Evolutionary conservation across 2,797 vertebrate genomes (phyloP).

Genomic region (Epinephelus awoara): DNA sequence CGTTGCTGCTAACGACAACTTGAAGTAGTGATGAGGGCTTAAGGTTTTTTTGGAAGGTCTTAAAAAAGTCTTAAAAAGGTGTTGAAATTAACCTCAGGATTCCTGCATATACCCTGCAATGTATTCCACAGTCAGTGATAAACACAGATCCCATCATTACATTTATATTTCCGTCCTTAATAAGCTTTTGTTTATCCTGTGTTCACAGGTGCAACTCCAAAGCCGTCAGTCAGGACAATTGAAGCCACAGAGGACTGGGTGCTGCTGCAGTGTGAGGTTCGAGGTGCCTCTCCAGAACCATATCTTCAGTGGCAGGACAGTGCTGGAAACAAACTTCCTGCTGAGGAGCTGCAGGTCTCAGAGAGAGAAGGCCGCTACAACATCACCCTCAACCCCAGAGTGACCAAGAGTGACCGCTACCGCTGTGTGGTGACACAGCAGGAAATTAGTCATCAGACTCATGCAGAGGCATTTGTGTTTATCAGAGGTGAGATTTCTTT

Average conservation of each 20-base stretch:
- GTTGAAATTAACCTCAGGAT: too few species aligned
- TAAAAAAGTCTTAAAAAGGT: too few species aligned
- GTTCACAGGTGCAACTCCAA: background rate
- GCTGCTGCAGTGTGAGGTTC: background rate
- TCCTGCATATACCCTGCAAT: too few species aligned
- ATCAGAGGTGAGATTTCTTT: conserved; percentile 11
- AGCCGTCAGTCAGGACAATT: accelerated
- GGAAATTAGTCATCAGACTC: background rate
- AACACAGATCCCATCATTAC: too few species aligned
- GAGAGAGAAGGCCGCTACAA: background rate
- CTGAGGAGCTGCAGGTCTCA: background rate
- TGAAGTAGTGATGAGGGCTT: too few species aligned
- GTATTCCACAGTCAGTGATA: too few species aligned
- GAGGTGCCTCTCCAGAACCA: background rate
- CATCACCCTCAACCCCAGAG: background rate
- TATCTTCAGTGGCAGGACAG: background rate
- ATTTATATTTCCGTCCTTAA: too few species aligned
- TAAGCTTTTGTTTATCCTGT: background rate
- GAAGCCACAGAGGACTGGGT: too few species aligned
- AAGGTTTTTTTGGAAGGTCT: too few species aligned
- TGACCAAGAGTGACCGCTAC: conserved; percentile 4
- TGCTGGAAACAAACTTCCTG: background rate
- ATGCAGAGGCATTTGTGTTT: background rate
- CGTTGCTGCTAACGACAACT: too few species aligned
- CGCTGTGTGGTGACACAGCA: conserved; percentile 11